A percentile compares a stretch with the other conserved stretches of the same genome.
These are phyloP conservation scores for Neolamprologus modestus DNA, from an alignment of 2,113 vertebrate species.

Conservation along the genomic window DNA sequence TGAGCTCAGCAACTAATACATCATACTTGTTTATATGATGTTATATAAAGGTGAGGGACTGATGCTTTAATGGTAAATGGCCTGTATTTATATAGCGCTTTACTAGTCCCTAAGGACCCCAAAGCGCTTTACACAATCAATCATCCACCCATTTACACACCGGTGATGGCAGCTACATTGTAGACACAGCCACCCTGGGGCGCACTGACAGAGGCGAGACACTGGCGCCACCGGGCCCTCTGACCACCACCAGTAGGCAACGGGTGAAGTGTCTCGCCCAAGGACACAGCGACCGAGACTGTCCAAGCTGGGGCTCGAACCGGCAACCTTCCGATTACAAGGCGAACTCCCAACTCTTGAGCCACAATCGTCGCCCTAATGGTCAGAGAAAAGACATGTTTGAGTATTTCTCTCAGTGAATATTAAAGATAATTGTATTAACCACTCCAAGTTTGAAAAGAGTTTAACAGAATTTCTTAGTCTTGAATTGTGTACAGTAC, in stretches of 20 bases:
- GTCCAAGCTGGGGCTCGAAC: fast-evolving
- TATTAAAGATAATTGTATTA: not conserved
- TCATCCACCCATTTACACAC: too few relatives aligned
- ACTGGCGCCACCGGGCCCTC: fast-evolving
- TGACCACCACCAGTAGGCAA: too few relatives aligned
- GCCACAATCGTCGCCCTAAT: fast-evolving
- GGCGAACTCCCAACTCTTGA: too few relatives aligned
- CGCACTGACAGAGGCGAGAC: too few relatives aligned
- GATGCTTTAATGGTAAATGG: fast-evolving
- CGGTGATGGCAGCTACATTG: too few relatives aligned
- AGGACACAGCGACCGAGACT: too few relatives aligned
- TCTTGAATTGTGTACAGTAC: not conserved
- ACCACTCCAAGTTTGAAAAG: not conserved
- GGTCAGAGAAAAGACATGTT: not conserved
- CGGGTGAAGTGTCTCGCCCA: too few relatives aligned
- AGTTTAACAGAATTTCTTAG: not conserved
- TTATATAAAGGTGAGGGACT: not conserved
- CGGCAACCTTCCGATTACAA: too few relatives aligned
- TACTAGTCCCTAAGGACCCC: too few relatives aligned
- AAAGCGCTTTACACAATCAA: fast-evolving
- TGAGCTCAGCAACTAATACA: not conserved
- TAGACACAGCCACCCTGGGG: too few relatives aligned
- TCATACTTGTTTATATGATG: not conserved
- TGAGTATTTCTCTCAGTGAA: not conserved
- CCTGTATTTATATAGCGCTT: too few relatives aligned